Evolutionary conservation across 1,140 invertebrate genomes (phyloP), one percentile per base, ranked within the genome.

Genomic region (Steinernema feltiae): DNA sequence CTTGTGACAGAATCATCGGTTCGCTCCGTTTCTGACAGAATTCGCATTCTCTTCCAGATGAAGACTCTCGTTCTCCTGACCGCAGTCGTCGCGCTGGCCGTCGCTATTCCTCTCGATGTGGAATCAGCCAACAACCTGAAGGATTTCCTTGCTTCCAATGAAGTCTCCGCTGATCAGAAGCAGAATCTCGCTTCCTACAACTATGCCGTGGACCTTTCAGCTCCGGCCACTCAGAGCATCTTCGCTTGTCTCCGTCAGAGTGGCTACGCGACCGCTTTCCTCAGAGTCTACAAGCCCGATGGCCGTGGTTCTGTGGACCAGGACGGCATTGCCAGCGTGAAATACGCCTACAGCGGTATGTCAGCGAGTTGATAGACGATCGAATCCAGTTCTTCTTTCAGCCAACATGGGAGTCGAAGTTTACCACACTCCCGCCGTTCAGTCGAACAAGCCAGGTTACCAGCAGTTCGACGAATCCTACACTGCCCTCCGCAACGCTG

Each of bases 391-490:
- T 3, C 18, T 75, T 74, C 21, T 2, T 76, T 77, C 30, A 78
- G 76, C 74, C 2, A 75, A 74, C 17, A 17, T 77, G 7, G 30
- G 35, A 17, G 41, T 41, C 30, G 76, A 77, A 27, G 21, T 77
- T 30, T 77, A 71, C 69, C 27, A 77, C 0, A 32, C 73, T 1
- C 76, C 76, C 32, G n/a, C 27, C 18, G 74, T 69, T 3, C 73
- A 74, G 30, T 24, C n/a, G 12, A 69, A n/a, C 15, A 76, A 76
- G 48, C 74, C 32, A 35, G 76, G 74, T 0, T 77, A 71, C 69
- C 35, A 77, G 35, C 76, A 77, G 32, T 70, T 48, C 29, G 74
- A 77, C 32, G 76, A 77, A 30, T 7, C 30, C 48, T 17, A 78
- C 31, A 30, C 41, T n/a, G 46, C 41, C 7, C 46, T 76, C 29